Conservation (phyloP, 2,888 invertebrate genomes). For the Trisateles emortualis region DNA sequence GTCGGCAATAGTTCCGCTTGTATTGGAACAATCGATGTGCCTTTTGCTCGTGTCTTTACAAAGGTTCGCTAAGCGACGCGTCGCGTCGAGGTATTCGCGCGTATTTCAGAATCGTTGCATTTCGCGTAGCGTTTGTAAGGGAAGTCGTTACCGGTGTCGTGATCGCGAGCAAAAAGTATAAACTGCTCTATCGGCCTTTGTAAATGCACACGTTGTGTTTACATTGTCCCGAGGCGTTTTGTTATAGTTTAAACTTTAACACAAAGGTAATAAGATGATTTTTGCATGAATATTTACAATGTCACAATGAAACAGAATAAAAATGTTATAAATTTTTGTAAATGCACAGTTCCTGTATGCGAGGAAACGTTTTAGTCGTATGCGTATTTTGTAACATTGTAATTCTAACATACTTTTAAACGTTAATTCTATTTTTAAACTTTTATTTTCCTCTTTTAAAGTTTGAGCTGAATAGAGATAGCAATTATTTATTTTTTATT, state of each 20-base stretch:
- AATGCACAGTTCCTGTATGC: constrained; percentile 31
- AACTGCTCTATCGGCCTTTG: constrained; percentile 60
- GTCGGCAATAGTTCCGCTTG: constrained; percentile 72
- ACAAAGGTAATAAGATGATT: constrained; percentile 28
- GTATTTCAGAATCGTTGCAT: constrained; percentile 68
- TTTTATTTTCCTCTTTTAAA: too few relatives aligned
- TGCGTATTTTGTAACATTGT: constrained; percentile 18
- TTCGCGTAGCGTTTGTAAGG: constrained; percentile 66
- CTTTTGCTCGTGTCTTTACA: constrained; percentile 65
- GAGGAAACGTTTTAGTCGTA: constrained; percentile 29
- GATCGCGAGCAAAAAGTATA: constrained; percentile 65
- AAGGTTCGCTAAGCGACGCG: constrained; percentile 57
- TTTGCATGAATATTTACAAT: constrained; percentile 24
- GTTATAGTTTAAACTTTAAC: constrained; percentile 33
- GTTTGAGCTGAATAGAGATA: too few relatives aligned
- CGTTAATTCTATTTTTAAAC: too few relatives aligned
- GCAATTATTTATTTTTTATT: too few relatives aligned
- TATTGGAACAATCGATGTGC: constrained; percentile 72
- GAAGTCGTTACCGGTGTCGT: constrained; percentile 74
- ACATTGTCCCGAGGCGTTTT: constrained; percentile 13
- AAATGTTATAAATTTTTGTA: constrained; percentile 51
- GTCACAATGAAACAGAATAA: constrained; percentile 32
- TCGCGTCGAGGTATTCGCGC: constrained; percentile 55
- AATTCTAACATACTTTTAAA: not conserved
- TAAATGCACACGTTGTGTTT: constrained; percentile 56